phyloP scores from a whole-genome alignment of 1,140 invertebrate species.

The Drosophila suzukii region DNA sequence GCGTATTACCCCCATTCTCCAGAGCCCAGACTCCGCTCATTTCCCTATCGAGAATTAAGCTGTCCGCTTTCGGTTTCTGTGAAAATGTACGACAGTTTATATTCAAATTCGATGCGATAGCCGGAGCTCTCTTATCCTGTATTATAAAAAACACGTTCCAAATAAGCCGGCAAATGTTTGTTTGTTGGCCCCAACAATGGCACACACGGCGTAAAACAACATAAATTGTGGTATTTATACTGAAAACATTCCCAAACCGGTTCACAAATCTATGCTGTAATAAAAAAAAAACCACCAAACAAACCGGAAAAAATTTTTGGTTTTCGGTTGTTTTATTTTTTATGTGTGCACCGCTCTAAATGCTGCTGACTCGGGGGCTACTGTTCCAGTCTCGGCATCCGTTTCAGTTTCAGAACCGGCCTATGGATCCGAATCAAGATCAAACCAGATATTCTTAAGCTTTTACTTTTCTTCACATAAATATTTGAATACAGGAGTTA shows the following conservation, averaged over 20 bases:
- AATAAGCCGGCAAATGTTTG: conserved; percentile 63
- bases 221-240: conserved; percentile 70
- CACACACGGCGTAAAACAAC: conserved; percentile 37
- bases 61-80: conserved; percentile 19
- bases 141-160: conserved; percentile 56
- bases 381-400: conserved; percentile 34
- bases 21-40: conserved; percentile 1
- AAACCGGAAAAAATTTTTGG: conserved; percentile 62
- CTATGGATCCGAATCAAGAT: conserved; percentile 39
- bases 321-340: conserved; percentile 20
- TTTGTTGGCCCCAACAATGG: conserved; percentile 47
- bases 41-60: conserved; percentile 16
- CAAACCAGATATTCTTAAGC: conserved; percentile 45
- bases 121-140: conserved; percentile 35
- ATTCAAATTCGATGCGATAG: conserved; percentile 29
- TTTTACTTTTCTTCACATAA: conserved; percentile 29
- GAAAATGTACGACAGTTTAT: conserved; percentile 8
- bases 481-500: not conserved
- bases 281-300: conserved; percentile 70
- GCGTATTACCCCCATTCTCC: not conserved
- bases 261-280: conserved; percentile 68
- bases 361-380: conserved; percentile 35
- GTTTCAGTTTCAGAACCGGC: conserved; percentile 35
- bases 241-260: conserved; percentile 46
- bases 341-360: conserved; percentile 37